Base-by-base conservation (phyloP, 92 coral and sea anemone species). In the Phenganax subtilis region DNA sequence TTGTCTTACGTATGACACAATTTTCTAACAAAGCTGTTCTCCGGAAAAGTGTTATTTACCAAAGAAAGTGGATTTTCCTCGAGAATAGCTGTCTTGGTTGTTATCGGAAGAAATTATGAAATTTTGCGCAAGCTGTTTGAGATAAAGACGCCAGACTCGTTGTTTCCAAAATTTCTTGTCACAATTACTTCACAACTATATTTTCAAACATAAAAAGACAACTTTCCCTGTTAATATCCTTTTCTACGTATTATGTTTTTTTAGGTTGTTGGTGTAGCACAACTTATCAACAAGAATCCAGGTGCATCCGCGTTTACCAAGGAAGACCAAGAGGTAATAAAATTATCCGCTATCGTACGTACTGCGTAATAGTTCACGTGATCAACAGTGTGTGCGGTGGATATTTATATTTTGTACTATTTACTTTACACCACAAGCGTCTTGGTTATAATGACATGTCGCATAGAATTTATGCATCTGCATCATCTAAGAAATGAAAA, bases 191-290 rank as follows among this genome's bases (percentile, higher is more conserved):
- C 47, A 37, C 47, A 37, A 37, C 5, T 2, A 37, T 37, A 37
- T 37, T 37, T 37, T 37, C 47, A 5, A 37, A 37, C 47, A 37
- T 2, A 37, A 37, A 37, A 2, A 37, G 47, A 37, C 47, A 37
- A 5, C 47, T 37, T 37, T 14, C 17, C 65, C 65, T 12, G 47
- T n/a, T 64, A 20, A 37, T 11, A 37, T 10, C 7, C 20, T 10
- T 5, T 68, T 17, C 9, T 57, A 54, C 80, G 61, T 31, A 16
- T 10, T 20, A 7, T 54, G n/a, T 16, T 74, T 62, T 4, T 15
- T 25, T 31, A 96, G 99, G 99, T 96, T 60, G 97, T 96, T 51
- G 99, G 99, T 75, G 99, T 96, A n/a, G 99, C 99, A 8, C 99
- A 96, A 80, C 89, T 96, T 54, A 96, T 96, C 71, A 96, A 96